Evolutionary conservation across 2,113 vertebrate species (phyloP).

Genomic region (Platanista minor): DNA sequence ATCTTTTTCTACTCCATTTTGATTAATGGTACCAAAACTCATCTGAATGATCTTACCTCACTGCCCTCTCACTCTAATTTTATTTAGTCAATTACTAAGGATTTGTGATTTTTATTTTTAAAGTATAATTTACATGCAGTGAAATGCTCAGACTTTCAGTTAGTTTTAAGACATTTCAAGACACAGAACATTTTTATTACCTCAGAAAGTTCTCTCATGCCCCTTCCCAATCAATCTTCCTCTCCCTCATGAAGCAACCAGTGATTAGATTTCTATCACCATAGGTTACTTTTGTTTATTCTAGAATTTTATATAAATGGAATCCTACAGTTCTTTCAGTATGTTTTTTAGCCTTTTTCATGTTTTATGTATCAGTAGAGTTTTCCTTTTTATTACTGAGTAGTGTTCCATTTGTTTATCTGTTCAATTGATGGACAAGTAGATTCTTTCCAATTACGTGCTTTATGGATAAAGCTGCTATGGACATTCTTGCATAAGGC

Average conservation of each 20-base stretch:
- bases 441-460: not conserved
- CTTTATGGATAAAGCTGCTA: not conserved
- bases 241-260: not conserved
- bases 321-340: not conserved
- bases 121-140: not conserved
- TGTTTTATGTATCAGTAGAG: not conserved
- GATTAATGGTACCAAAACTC: not conserved
- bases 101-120: not conserved
- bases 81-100: not conserved
- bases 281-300: not conserved
- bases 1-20: constrained; percentile 17
- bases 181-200: not conserved
- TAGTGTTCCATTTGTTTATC: constrained; percentile 15
- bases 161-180: not conserved
- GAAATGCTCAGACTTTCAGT: constrained; percentile 20
- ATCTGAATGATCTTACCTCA: not conserved
- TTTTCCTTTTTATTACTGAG: not conserved
- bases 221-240: not conserved
- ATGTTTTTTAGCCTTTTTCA: not conserved
- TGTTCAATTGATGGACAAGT: not conserved
- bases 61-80: not conserved
- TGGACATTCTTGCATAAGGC: not conserved
- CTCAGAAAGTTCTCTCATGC: not conserved
- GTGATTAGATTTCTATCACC: not conserved
- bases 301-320: not conserved